These are phyloP conservation scores for Manacus vitellinus DNA, from an alignment of 2,113 vertebrate genomes.

Conservation along the genomic window DNA sequence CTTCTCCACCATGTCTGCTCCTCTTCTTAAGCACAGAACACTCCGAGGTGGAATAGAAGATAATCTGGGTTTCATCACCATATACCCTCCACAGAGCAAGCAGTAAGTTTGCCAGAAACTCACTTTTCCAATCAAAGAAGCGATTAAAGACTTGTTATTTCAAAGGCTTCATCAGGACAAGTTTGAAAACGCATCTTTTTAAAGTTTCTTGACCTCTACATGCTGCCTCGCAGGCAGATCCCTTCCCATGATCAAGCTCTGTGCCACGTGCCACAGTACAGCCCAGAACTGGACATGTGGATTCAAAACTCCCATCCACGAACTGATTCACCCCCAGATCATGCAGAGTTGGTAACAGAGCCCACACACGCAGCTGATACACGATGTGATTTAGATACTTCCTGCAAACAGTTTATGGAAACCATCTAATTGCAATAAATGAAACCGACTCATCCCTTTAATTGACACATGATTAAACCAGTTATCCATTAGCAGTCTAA, in stretches of 20 bases:
- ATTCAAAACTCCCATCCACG: not conserved
- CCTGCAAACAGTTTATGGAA: slow-evolving; percentile 52
- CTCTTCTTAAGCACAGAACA: not conserved
- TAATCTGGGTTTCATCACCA: not conserved
- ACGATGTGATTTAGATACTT: not conserved
- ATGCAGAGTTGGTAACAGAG: not conserved
- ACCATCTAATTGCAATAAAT: slow-evolving; percentile 53
- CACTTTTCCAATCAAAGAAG: not conserved
- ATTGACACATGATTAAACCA: slow-evolving; percentile 54
- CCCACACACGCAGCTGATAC: slow-evolving; percentile 27
- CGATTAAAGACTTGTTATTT: not conserved
- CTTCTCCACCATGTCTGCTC: fast-evolving
- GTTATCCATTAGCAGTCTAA: slow-evolving; percentile 57
- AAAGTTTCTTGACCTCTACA: not conserved
- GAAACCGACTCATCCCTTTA: slow-evolving; percentile 58
- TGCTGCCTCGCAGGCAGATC: not conserved
- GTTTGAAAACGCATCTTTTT: not conserved
- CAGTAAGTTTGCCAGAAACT: not conserved
- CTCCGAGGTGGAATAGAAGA: not conserved
- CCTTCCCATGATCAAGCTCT: fast-evolving
- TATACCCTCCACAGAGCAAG: not conserved
- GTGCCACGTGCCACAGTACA: not conserved
- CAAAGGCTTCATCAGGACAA: not conserved
- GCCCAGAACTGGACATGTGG: not conserved
- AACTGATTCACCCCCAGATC: slow-evolving; percentile 30